Base-by-base conservation (phyloP, 2,888 invertebrate genomes). In the Scaeva pyrastri region DNA sequence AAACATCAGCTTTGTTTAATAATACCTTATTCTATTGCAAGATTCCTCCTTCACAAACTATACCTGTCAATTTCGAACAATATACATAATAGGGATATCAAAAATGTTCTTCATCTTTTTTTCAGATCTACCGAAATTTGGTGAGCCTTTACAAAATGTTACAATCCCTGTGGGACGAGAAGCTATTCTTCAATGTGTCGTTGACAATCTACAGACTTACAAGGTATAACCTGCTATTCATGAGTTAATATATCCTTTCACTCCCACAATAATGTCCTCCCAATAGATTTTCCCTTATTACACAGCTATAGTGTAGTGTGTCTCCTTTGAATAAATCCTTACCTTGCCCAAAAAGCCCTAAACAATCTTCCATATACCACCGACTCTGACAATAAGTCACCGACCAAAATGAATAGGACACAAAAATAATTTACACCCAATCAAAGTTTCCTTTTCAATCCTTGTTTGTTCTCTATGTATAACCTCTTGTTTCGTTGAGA, bases 141-240 rank as follows among this genome's bases (percentile, higher is more conserved):
- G 95, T 26, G 95, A 95, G 12, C 94, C 94, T 0, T 94, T 95
- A 56, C 94, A 94, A 56, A 96, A 96, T 90, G 94, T 95, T 70
- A 96, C 96, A 0, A 94, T 95, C 19, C 94, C 95, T 6, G 94
- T 95, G 43, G 95, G 96, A 52, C 93, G 96, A 68, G 95, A 95
- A 90, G 95, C 95, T 10, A 93, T 94, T 7, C 93, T 96, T 71
- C 94, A 95, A 45, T 96, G 96, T 89, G 94, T 94, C 66, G 95
- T 96, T 31, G 95, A 95, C 90, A 95, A 95, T 91, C 92, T 96
- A 88, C 95, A 95, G 89, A 94, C 94, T 1, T 96, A 94, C 89
- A 96, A 95, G 94, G 96, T 95, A 92, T 92, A 78, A 68, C 48
- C n/a, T 55, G 55, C 58, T 50, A 21, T 48, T 62, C 50, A n/a